These are phyloP conservation scores for Chiridota heheva DNA, from an alignment of 35 echinoderm and acorn worm species.

Conservation along the genomic window DNA sequence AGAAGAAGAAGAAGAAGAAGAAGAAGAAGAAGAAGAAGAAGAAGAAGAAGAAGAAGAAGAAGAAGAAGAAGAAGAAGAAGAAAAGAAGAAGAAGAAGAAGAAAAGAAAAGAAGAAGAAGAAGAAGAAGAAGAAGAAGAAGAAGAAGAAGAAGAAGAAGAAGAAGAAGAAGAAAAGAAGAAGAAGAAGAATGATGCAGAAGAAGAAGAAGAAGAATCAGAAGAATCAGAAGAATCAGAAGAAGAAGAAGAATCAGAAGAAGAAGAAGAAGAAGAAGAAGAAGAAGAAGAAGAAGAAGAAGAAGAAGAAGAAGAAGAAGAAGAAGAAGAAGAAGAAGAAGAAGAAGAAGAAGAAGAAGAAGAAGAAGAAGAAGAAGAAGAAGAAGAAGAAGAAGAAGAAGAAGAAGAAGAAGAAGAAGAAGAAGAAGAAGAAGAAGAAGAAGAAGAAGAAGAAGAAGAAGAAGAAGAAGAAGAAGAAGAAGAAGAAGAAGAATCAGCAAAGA, in stretches of 20 bases:
- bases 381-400: conserved; percentile 9
- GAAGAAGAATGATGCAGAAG: not conserved
- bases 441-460: conserved; percentile 9
- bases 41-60: conserved; percentile 6
- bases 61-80: conserved; percentile 5
- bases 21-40: conserved; percentile 6
- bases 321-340: conserved; percentile 2
- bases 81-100: not conserved
- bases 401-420: conserved; percentile 8
- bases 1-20: conserved; percentile 6
- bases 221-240: not conserved
- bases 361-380: conserved; percentile 8
- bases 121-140: not conserved
- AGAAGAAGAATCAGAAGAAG: not conserved
- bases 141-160: not conserved
- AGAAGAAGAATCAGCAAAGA: too few species aligned
- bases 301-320: conserved; percentile 8
- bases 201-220: not conserved
- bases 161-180: not conserved
- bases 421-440: conserved; percentile 8
- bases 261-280: not conserved
- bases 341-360: conserved; percentile 5
- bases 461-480: conserved; percentile 9
- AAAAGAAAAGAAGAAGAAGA: not conserved
- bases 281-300: conserved; percentile 8